Conservation (phyloP, 2,113 vertebrate genomes). For the Crotalus tigris region DNA sequence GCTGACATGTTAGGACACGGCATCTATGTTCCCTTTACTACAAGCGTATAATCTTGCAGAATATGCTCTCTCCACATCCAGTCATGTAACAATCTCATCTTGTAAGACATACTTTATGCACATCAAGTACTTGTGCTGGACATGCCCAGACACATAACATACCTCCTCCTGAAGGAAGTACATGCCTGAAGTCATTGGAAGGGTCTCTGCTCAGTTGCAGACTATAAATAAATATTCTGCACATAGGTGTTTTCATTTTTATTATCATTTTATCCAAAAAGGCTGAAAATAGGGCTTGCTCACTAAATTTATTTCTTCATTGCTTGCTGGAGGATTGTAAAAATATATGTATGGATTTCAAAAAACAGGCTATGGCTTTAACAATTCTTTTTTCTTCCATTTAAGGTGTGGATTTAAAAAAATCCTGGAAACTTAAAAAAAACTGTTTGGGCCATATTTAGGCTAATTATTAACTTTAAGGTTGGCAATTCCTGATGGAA, state of each 20-base stretch:
- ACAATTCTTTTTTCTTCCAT: background rate
- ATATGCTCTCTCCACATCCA: too few relatives aligned
- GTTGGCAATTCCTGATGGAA: background rate
- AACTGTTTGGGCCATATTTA: background rate
- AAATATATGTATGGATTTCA: background rate
- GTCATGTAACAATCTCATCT: background rate
- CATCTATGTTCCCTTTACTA: too few relatives aligned
- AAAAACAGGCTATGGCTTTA: background rate
- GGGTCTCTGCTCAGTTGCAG: background rate
- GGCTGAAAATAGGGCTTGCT: background rate
- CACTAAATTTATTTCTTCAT: background rate
- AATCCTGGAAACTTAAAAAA: background rate
- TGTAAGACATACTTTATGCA: background rate
- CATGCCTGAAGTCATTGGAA: background rate
- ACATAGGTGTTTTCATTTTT: background rate
- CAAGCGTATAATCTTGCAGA: too few relatives aligned
- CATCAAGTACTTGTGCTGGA: background rate
- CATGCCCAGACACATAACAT: background rate
- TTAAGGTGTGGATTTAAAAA: background rate
- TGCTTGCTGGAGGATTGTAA: background rate
- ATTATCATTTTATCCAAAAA: background rate
- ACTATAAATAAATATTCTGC: background rate
- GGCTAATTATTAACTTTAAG: background rate
- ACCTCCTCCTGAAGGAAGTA: background rate
- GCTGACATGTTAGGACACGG: too few relatives aligned